Conservation (phyloP, 2,888 invertebrate genomes). For the Xanthia icteritia region DNA sequence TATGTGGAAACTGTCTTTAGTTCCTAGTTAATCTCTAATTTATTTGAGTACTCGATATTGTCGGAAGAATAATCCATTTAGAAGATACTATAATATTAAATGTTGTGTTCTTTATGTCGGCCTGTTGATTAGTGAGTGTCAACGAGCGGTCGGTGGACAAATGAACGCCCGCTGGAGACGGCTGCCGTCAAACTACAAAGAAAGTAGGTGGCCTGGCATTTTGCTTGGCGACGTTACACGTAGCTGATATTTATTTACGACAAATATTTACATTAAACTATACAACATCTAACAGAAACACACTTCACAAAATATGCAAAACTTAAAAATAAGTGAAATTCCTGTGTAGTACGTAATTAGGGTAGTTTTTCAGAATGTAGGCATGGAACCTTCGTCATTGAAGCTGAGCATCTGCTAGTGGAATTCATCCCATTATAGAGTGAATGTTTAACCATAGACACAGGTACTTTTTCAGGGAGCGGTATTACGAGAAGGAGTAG, state of each 20-base stretch:
- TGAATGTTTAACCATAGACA: constrained; percentile 73
- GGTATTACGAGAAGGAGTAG: too few species aligned
- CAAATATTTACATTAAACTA: constrained; percentile 42
- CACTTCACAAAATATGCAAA: constrained; percentile 19
- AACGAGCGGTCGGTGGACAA: constrained; percentile 73
- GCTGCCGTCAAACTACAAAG: constrained; percentile 75
- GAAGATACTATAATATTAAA: constrained; percentile 25
- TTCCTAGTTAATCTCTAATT: background rate
- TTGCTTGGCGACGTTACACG: constrained; percentile 59
- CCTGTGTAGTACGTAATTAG: too few species aligned
- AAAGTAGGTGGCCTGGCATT: constrained; percentile 73
- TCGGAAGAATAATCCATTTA: constrained; percentile 15
- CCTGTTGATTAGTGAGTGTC: constrained; percentile 75
- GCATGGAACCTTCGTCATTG: constrained; percentile 5
- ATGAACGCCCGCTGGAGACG: constrained; percentile 73
- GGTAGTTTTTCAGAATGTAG: too few species aligned
- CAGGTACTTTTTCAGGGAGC: constrained; percentile 70
- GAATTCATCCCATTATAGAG: constrained; percentile 68
- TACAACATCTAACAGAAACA: constrained; percentile 26
- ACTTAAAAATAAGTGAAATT: constrained; percentile 14
- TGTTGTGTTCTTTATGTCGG: constrained; percentile 47
- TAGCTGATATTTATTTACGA: constrained; percentile 50
- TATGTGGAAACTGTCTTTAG: background rate
- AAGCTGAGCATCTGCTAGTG: constrained; percentile 42
- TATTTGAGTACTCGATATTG: background rate